Conservation (phyloP, 92 coral and sea anemone species). For the Porites rus region DNA sequence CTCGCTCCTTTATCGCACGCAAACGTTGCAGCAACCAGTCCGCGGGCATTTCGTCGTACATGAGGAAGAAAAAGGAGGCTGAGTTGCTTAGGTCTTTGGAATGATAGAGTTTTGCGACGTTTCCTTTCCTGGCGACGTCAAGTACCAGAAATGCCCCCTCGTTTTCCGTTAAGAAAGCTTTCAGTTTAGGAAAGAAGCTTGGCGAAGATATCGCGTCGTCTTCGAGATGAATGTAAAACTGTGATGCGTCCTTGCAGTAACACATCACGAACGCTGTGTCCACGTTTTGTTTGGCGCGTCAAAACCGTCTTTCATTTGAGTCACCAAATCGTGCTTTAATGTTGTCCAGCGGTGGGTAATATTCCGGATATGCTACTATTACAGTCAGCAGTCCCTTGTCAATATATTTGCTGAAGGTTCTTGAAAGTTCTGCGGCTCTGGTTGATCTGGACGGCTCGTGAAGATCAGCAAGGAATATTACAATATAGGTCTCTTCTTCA, state of each 20-base stretch:
- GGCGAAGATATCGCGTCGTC: constrained; percentile 76
- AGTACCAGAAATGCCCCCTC: constrained; percentile 50
- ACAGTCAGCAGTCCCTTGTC: constrained; percentile 49
- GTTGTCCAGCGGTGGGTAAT: constrained; percentile 63
- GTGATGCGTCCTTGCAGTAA: constrained; percentile 63
- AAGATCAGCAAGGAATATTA: constrained; percentile 62
- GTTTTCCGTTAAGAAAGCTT: constrained; percentile 60
- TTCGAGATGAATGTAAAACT: constrained; percentile 76
- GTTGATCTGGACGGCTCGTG: constrained; percentile 22
- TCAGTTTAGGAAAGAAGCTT: constrained; percentile 66
- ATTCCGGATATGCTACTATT: constrained; percentile 65
- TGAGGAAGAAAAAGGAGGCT: constrained; percentile 21
- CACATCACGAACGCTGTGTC: constrained; percentile 81
- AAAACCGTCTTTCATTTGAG: constrained; percentile 49
- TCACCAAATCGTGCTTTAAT: constrained; percentile 66
- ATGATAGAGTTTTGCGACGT: constrained; percentile 75
- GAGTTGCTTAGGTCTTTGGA: constrained; percentile 52
- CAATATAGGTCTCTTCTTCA: constrained; percentile 23
- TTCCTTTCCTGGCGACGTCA: constrained; percentile 66
- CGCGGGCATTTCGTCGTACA: neutral
- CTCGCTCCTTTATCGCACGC: neutral
- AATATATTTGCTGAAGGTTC: constrained; percentile 17
- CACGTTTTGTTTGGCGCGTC: constrained; percentile 83
- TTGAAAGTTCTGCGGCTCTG: neutral
- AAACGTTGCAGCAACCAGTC: neutral